phyloP scores from a whole-genome alignment of 2,888 invertebrate genomes.

The Sepioteuthis lessoniana region DNA sequence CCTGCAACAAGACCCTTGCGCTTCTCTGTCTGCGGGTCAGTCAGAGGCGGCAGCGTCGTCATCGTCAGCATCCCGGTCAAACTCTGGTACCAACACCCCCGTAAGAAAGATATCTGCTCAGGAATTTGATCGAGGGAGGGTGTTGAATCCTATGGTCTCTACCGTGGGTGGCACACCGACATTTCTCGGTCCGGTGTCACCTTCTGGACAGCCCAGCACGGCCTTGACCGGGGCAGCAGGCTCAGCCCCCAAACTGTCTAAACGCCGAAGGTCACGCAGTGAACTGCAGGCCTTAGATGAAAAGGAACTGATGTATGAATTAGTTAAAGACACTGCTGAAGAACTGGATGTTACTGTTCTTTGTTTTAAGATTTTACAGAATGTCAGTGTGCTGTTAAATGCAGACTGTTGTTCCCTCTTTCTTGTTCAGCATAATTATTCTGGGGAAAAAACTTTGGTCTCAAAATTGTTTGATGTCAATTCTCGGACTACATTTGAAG shows the following conservation, averaged over 20 bases:
- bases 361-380: conserved; percentile 74
- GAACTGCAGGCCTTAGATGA: conserved; percentile 76
- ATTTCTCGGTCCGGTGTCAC: conserved; percentile 80
- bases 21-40: conserved; percentile 34
- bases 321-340: conserved; percentile 74
- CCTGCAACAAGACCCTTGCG: conserved; percentile 59
- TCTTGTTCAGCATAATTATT: conserved; percentile 75
- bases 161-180: conserved; percentile 92
- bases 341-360: conserved; percentile 73
- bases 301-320: conserved; percentile 74
- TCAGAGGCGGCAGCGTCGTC: conserved; percentile 66
- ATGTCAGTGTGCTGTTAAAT: conserved; percentile 72
- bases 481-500: conserved; percentile 81
- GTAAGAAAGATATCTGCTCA: conserved; percentile 94
- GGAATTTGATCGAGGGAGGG: conserved; percentile 93
- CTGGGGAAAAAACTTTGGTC: conserved; percentile 79
- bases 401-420: conserved; percentile 74
- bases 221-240: neutral
- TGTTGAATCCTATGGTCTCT: conserved; percentile 92
- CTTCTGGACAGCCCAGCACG: conserved; percentile 77
- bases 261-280: conserved; percentile 76
- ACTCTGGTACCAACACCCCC: conserved; percentile 91
- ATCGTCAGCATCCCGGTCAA: conserved; percentile 67
- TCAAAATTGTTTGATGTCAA: conserved; percentile 74
- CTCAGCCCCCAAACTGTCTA: neutral